Base-by-base conservation (phyloP, 1,140 invertebrate genomes). In the Drosophila chauvacae region DNA sequence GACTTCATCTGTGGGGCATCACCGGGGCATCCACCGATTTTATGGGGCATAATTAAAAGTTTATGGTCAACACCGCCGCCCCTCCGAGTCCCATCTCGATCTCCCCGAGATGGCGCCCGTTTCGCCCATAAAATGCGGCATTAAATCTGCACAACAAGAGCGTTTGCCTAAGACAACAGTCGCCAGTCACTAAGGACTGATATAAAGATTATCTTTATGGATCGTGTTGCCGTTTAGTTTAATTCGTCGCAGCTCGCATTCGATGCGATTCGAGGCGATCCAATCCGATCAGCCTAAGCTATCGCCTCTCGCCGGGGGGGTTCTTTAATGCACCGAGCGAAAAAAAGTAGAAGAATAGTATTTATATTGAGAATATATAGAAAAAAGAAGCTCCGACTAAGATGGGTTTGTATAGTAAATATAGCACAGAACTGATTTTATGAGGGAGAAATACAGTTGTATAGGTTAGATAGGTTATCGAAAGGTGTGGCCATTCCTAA, bases 1-100 rank as follows among this genome's bases (percentile, higher is more conserved):
- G 72, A 39, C 71, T 75, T 75, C 37, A 75, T 75, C 72, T 75
- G 65, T 18, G 30, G n/a, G n/a, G n/a, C n/a, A n/a, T n/a, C 20
- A n/a, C 13, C 47, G n/a, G 37, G 39, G 56, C 20, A 68, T 26
- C 45, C 58, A 51, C 18, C 23, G 68, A 70, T 48, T 72, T 74
- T 75, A 75, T 64, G 50, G 59, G 16, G 57, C 61, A 60, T 75
- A 78, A 81, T 81, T 86, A 86, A 86, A 86, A 64, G 64, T 85
- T 85, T 81, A 85, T 81, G 74, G 73, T 63, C 64, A 62, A 50
- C 59, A 60, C 66, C 64, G 30, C 44, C 59, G 6, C 28, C 62
- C 18, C 28, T 7, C 26, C n/a, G 37, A 14, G n/a, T 6, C 39
- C 37, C 7, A 39, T 16, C 35, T 7, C 20, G 23, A 13, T 5